Evolutionary conservation across 2,113 vertebrate species (phyloP).

Genomic region (Cyprichromis sp.): DNA sequence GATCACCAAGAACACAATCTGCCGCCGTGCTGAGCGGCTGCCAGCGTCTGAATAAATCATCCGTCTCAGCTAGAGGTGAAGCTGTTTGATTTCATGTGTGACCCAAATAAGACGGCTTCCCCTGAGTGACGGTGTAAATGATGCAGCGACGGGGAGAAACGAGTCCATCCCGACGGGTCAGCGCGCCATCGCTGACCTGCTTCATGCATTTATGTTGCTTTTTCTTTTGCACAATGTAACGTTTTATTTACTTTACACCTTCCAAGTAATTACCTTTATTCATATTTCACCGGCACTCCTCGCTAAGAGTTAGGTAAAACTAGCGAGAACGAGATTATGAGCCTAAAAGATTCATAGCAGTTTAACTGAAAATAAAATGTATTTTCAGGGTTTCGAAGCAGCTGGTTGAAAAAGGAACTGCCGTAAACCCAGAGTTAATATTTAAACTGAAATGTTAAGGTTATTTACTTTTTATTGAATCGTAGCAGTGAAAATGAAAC

Average conservation of each 20-base stretch:
- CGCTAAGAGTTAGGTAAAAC: accelerated
- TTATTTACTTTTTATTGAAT: not conserved
- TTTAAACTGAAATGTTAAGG: not conserved
- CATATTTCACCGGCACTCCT: not conserved
- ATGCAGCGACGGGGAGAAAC: not conserved
- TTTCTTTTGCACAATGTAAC: not conserved
- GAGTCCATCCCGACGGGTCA: not conserved
- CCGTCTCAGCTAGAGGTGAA: conserved; percentile 55
- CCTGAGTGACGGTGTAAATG: not conserved
- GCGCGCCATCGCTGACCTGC: not conserved
- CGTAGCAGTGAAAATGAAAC: not conserved
- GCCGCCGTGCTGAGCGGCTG: conserved; percentile 41
- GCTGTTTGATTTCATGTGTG: conserved; percentile 58
- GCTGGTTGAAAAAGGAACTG: not conserved
- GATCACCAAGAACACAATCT: conserved; percentile 54
- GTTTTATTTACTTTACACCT: not conserved
- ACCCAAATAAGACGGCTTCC: conserved; percentile 57
- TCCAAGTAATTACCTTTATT: not conserved
- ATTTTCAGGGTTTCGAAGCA: not conserved
- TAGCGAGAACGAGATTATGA: not conserved
- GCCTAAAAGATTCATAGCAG: not conserved
- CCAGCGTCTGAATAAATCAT: conserved; percentile 69
- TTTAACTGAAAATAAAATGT: not conserved
- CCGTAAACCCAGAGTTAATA: not conserved
- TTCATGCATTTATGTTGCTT: not conserved